A percentile compares a stretch with the other conserved stretches of the same genome.
These are phyloP conservation scores for Mus minutoides DNA, from an alignment of 2,797 vertebrate species.

Conservation along the genomic window DNA sequence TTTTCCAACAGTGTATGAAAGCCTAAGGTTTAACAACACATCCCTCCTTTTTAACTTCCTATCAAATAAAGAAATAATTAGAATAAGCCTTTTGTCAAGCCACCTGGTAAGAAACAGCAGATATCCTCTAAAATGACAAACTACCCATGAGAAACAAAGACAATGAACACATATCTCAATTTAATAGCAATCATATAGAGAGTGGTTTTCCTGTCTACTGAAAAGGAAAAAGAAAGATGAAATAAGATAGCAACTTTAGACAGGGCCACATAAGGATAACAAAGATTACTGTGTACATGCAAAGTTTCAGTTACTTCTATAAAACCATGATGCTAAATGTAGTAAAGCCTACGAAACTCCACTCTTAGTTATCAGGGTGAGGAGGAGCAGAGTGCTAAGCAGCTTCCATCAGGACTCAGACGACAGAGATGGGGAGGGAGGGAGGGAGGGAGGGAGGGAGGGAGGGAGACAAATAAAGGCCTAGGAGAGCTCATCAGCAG, in stretches of 20 bases:
- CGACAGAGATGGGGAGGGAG: neutral
- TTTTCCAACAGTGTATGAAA: neutral
- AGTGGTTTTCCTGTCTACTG: neutral
- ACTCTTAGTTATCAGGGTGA: neutral
- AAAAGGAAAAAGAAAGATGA: neutral
- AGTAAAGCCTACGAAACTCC: neutral
- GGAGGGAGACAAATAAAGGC: neutral
- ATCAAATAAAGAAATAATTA: neutral
- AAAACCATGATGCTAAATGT: neutral
- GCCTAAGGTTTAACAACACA: neutral
- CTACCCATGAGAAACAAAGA: neutral
- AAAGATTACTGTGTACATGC: neutral
- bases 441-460: no score
- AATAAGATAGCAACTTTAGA: neutral
- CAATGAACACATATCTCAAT: neutral
- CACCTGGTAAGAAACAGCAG: neutral
- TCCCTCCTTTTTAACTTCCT: neutral
- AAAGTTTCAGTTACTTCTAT: neutral
- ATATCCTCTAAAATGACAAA: neutral
- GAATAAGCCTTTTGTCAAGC: neutral
- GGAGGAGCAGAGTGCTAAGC: neutral
- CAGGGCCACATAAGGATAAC: neutral
- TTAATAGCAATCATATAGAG: constrained; percentile 17
- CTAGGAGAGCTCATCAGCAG: neutral
- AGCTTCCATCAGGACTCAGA: neutral